Percentiles rank a stretch among this genome's conserved stretches.
Conservation (phyloP, 2,888 invertebrate genomes). For the Lasioglossum lativentre region DNA sequence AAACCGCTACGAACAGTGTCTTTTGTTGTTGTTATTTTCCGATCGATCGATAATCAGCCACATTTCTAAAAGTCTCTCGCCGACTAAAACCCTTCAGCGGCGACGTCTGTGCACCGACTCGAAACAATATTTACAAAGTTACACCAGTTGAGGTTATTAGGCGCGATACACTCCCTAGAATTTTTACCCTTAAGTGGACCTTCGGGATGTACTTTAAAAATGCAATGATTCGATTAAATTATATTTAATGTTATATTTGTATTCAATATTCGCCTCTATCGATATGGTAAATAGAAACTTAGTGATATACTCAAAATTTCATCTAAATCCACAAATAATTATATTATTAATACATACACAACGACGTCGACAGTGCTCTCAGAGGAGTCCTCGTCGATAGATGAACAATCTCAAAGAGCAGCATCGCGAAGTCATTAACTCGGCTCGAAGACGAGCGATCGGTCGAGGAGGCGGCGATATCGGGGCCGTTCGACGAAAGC, state of each 20-base stretch:
- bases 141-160: background rate
- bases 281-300: too few species aligned
- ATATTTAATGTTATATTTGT: too few species aligned
- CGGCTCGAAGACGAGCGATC: background rate
- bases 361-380: background rate
- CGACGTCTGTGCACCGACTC: background rate
- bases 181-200: too few species aligned
- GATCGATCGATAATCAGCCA: background rate
- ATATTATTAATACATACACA: background rate
- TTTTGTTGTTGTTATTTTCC: background rate
- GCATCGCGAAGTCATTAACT: background rate
- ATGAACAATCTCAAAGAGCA: background rate
- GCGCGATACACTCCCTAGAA: too few species aligned
- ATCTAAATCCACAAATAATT: too few species aligned
- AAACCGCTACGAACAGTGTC: background rate
- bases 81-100: background rate
- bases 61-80: background rate
- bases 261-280: too few species aligned
- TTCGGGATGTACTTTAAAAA: background rate
- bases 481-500: constrained; percentile 62
- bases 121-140: background rate
- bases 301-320: too few species aligned
- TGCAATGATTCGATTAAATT: too few species aligned
- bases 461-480: constrained; percentile 34
- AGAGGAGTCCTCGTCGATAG: background rate